phyloP scores from a whole-genome alignment of 2,888 invertebrate genomes.

The Theodoxus fluviatilis region DNA sequence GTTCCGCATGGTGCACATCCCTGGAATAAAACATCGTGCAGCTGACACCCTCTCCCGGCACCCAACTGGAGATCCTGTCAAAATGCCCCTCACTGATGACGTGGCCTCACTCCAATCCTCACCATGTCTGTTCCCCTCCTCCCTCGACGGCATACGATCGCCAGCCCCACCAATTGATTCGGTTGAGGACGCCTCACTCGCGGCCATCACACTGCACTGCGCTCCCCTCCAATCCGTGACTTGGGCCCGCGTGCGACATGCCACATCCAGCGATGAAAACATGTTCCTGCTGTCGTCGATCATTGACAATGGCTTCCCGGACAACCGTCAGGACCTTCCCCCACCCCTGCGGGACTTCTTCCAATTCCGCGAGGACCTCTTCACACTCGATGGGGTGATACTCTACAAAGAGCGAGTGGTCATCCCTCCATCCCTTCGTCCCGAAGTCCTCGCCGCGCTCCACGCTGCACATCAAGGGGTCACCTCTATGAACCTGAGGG shows the following conservation, averaged over 20 bases:
- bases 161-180: background rate
- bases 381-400: conserved; percentile 30
- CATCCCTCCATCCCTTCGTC: conserved; percentile 37
- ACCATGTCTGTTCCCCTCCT: background rate
- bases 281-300: conserved; percentile 12
- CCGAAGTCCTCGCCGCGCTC: conserved; percentile 31
- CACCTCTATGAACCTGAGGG: conserved; percentile 36
- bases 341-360: conserved; percentile 23
- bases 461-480: conserved; percentile 46
- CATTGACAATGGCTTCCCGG: conserved; percentile 30
- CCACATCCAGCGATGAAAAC: conserved; percentile 27
- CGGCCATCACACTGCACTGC: background rate
- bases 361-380: conserved; percentile 27
- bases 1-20: conserved; percentile 25
- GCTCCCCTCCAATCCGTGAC: conserved; percentile 26
- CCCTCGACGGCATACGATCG: background rate
- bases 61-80: conserved; percentile 19
- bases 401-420: conserved; percentile 38
- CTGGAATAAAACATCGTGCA: conserved; percentile 17
- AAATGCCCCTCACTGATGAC: conserved; percentile 15
- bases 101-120: no score
- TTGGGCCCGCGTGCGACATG: conserved; percentile 29
- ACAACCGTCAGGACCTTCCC: conserved; percentile 13
- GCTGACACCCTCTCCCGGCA: conserved; percentile 27
- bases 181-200: no score